Evolutionary conservation across 2,797 vertebrate species (phyloP).

Genomic region (Takifugu ocellatus): DNA sequence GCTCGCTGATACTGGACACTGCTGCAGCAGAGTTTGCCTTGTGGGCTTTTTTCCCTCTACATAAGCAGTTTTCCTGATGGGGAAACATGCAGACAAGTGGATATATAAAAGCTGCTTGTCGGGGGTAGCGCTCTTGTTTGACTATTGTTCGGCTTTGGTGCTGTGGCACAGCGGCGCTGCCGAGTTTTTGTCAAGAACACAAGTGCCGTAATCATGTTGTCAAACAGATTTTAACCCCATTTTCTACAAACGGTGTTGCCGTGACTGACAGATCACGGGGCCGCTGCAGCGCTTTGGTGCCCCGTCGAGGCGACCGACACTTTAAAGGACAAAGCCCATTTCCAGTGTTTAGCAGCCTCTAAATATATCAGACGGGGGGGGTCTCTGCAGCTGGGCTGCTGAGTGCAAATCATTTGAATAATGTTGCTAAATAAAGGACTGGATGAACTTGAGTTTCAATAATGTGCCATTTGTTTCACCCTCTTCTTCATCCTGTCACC

Average conservation of each 20-base stretch:
- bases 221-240: slow-evolving; percentile 7
- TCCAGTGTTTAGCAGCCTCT: slow-evolving; percentile 10
- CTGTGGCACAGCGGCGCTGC: slow-evolving; percentile 22
- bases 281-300: neutral
- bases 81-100: slow-evolving; percentile 38
- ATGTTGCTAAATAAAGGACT: slow-evolving; percentile 50
- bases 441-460: slow-evolving; percentile 26
- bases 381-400: slow-evolving; percentile 37
- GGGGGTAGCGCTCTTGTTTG: slow-evolving; percentile 28
- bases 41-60: slow-evolving; percentile 28
- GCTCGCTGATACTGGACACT: slow-evolving; percentile 13
- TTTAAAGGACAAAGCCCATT: neutral
- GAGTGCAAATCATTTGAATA: slow-evolving; percentile 46
- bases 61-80: slow-evolving; percentile 47
- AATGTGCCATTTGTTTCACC: neutral
- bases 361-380: slow-evolving; percentile 4
- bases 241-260: slow-evolving; percentile 7
- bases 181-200: slow-evolving; percentile 27
- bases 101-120: slow-evolving; percentile 39
- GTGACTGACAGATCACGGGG: slow-evolving; percentile 12
- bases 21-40: slow-evolving; percentile 15
- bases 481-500: neutral
- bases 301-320: slow-evolving; percentile 9
- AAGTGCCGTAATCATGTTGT: slow-evolving; percentile 15
- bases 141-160: slow-evolving; percentile 25